Conservation (phyloP, 2,113 vertebrate species). For the Conger conger region DNA sequence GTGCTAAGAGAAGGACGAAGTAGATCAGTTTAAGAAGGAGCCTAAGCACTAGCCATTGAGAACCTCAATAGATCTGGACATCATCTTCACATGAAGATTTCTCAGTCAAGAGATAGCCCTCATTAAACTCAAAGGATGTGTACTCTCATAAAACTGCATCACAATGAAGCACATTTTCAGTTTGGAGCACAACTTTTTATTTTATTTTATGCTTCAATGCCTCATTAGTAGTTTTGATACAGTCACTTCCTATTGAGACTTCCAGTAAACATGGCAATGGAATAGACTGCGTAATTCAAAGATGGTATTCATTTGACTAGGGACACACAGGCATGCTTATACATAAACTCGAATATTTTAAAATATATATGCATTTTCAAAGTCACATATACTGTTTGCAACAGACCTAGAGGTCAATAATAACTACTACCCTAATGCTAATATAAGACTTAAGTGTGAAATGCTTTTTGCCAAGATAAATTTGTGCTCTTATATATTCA, state of each 20-base stretch:
- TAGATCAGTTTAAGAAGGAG: not conserved
- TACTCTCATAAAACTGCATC: not conserved
- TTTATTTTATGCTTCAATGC: not conserved
- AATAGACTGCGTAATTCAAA: not conserved
- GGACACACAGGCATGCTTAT: not conserved
- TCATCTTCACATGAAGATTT: not conserved
- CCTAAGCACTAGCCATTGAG: no score
- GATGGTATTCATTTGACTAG: not conserved
- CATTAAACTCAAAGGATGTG: not conserved
- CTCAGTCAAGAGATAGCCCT: not conserved
- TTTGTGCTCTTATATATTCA: slow-evolving; percentile 17
- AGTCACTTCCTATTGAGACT: not conserved
- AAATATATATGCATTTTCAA: not conserved
- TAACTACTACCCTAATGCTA: not conserved
- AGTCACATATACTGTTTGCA: not conserved
- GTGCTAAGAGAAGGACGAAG: not conserved
- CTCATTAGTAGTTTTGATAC: not conserved
- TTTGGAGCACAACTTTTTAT: not conserved
- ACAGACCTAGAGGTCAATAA: not conserved
- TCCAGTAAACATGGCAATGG: not conserved
- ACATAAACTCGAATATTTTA: not conserved
- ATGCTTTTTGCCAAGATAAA: not conserved
- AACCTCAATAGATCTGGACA: not conserved
- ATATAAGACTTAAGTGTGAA: not conserved
- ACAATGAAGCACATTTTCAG: not conserved